These are phyloP conservation scores for Nymphalis urticae DNA, from an alignment of 2,888 invertebrate species.

Conservation along the genomic window DNA sequence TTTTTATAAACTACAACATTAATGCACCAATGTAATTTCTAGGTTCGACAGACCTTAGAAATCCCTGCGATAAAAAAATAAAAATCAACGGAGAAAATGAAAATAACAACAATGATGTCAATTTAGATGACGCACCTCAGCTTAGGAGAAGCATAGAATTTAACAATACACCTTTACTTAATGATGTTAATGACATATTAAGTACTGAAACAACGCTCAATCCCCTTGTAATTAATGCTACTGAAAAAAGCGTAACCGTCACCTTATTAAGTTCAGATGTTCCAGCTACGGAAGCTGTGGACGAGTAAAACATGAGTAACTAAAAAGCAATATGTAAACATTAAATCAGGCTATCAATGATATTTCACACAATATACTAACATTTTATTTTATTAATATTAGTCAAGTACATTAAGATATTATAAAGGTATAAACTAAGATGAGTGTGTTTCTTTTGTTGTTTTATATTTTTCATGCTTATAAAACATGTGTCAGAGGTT, in stretches of 20 bases:
- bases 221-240: neutral
- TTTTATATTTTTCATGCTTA: too few relatives aligned
- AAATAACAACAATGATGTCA: slow-evolving; percentile 6
- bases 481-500: too few relatives aligned
- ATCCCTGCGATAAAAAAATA: slow-evolving; percentile 22
- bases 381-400: too few relatives aligned
- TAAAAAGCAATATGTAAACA: too few relatives aligned
- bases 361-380: too few relatives aligned
- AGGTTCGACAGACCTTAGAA: slow-evolving; percentile 19
- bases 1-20: neutral
- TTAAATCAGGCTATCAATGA: too few relatives aligned
- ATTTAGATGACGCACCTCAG: neutral
- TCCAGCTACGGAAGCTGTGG: neutral
- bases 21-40: neutral
- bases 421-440: too few relatives aligned
- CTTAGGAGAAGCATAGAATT: slow-evolving; percentile 17
- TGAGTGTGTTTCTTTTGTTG: too few relatives aligned
- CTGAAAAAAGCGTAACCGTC: neutral
- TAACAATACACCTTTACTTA: neutral
- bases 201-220: neutral
- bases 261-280: neutral
- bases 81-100: slow-evolving; percentile 12
- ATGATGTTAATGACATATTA: neutral
- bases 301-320: neutral
- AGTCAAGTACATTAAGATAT: too few relatives aligned